These are phyloP conservation scores for Papilio polyxenes DNA, from an alignment of 1,140 invertebrate genomes.

Conservation along the genomic window DNA sequence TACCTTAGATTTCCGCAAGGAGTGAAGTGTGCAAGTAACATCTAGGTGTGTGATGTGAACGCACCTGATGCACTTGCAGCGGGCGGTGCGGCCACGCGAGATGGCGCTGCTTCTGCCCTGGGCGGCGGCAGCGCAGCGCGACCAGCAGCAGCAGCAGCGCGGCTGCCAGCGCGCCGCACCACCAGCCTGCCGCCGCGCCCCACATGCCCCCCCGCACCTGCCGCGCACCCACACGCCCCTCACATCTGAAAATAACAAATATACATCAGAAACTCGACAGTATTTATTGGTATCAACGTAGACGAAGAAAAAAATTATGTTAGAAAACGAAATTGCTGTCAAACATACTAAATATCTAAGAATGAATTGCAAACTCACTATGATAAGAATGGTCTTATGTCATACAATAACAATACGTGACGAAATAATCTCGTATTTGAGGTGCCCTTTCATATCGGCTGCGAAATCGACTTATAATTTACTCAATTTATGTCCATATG, in stretches of 20 bases:
- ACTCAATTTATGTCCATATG: not conserved
- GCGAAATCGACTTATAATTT: not conserved
- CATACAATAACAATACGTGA: slow-evolving; percentile 11
- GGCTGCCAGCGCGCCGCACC: slow-evolving; percentile 71
- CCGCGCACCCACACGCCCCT: slow-evolving; percentile 59
- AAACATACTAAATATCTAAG: slow-evolving; percentile 20
- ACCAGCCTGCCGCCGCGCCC: slow-evolving; percentile 65
- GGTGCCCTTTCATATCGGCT: not conserved
- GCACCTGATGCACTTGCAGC: slow-evolving; percentile 53
- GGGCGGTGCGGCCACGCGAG: slow-evolving; percentile 42
- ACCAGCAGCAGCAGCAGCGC: slow-evolving; percentile 61
- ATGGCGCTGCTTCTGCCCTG: slow-evolving; percentile 43
- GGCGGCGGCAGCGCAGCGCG: slow-evolving; percentile 59
- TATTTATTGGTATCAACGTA: too few species aligned
- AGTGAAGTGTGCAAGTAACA: not conserved
- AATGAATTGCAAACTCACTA: not conserved
- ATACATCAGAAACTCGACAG: not conserved
- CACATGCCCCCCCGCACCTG: slow-evolving; percentile 71
- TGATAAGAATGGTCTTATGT: not conserved
- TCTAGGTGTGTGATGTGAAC: not conserved
- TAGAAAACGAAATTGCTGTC: not conserved
- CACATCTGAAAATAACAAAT: slow-evolving; percentile 59
- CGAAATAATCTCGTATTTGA: not conserved
- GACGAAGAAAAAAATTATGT: too few species aligned
- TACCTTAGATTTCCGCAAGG: not conserved